phyloP scores from a whole-genome alignment of 2,888 invertebrate genomes.

The Synanthedon andrenaeformis region DNA sequence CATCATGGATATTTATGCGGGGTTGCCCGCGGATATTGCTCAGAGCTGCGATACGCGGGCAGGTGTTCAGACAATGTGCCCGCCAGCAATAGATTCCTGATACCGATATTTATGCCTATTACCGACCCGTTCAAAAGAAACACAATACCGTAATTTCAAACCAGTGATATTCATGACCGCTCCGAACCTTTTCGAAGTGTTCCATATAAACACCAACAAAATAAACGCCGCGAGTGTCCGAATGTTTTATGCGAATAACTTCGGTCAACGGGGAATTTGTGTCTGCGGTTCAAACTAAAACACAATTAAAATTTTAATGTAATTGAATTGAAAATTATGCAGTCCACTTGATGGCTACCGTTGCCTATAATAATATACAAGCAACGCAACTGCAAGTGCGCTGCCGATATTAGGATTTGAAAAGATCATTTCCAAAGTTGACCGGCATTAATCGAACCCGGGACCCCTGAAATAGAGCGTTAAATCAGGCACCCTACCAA shows the following conservation, averaged over 20 bases:
- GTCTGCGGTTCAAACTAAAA: neutral
- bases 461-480: too few relatives aligned
- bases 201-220: slow-evolving; percentile 2
- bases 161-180: slow-evolving; percentile 14
- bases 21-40: slow-evolving; percentile 53
- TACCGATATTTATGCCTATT: slow-evolving; percentile 64
- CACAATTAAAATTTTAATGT: slow-evolving; percentile 10
- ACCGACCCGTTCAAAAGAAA: slow-evolving; percentile 48
- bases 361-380: too few relatives aligned
- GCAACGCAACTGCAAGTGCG: too few relatives aligned
- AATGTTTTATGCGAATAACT: slow-evolving; percentile 4
- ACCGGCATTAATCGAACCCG: too few relatives aligned
- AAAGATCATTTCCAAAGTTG: too few relatives aligned
- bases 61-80: slow-evolving; percentile 65
- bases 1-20: slow-evolving; percentile 65
- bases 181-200: slow-evolving; percentile 9
- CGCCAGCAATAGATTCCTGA: slow-evolving; percentile 56
- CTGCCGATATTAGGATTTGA: too few relatives aligned
- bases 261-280: neutral
- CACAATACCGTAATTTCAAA: slow-evolving; percentile 36
- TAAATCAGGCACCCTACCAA: too few relatives aligned
- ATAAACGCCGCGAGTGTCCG: slow-evolving; percentile 1
- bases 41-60: slow-evolving; percentile 40
- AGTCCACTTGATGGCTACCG: neutral
- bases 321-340: slow-evolving; percentile 19